Base-by-base conservation (phyloP, 2,113 vertebrate genomes). In the Bufo bufo region DNA sequence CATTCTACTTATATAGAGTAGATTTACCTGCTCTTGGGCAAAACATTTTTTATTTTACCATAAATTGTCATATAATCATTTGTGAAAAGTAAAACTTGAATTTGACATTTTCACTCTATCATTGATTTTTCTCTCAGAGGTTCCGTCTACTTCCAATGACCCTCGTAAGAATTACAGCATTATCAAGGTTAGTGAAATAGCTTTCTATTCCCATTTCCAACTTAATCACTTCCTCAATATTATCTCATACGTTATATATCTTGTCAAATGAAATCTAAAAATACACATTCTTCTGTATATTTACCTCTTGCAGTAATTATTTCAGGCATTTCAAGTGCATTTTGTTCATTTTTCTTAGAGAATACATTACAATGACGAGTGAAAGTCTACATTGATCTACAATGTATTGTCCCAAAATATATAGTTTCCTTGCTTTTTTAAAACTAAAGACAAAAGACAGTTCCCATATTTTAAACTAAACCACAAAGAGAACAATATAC, bases 151-250 rank as follows among this genome's bases (percentile, higher is more conserved):
- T 80, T 58, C 6, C 52, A 80, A 58, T 80, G 77, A 59, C 59
- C n/a, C 77, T 80, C 52, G 33, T 59, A 80, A 80, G 77, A 80
- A 80, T 80, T 80, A 80, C 77, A 80, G 54, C 54, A 59, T 80
- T 80, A 43, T 59, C 77, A 80, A 80, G 77, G 77, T 80, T 80
- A 80, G 54, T 80, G 23, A 80, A 80, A 80, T 80, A 80, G 77
- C 52, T 80, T 80, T 80, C 54, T 58, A 80, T 80, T 80, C 54
- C 77, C 54, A 80, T 80, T 80, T 80, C 54, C 77, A 80, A 58
- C 23, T 33, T 80, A 80, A 80, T 80, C 77, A 80, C 54, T 80
- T 80, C 77, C 77, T 80, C 77, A 58, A 80, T 80, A 58, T 79
- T 80, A 80, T 80, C 77, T 80, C 20, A 14, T 80, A 33, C 33